Evolutionary conservation across 2,113 vertebrate genomes (phyloP).

Genomic region (Balaenoptera acutorostrata): DNA sequence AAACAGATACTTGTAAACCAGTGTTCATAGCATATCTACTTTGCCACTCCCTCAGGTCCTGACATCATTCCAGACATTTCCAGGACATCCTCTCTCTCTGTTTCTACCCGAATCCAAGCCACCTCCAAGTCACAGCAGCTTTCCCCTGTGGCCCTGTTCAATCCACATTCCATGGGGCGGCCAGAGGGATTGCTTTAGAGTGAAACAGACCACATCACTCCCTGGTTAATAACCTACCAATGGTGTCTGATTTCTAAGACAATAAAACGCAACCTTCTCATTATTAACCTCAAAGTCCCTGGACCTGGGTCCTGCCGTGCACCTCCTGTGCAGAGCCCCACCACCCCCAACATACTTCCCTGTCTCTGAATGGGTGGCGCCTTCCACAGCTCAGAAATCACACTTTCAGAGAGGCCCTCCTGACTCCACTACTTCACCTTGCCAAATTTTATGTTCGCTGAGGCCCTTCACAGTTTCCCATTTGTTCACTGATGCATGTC

Average conservation of each 20-base stretch:
- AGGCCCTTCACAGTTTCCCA: neutral
- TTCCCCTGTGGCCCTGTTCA: neutral
- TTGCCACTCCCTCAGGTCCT: neutral
- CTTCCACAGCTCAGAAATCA: neutral
- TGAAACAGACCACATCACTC: neutral
- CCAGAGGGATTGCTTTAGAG: neutral
- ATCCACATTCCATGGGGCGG: neutral
- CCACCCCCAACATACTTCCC: no score
- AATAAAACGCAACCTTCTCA: neutral
- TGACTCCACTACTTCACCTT: rapidly evolving
- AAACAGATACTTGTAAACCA: no score
- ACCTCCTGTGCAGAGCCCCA: neutral
- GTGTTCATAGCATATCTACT: no score
- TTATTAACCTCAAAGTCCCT: neutral
- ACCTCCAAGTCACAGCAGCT: neutral
- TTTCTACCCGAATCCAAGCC: neutral
- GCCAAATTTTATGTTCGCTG: rapidly evolving
- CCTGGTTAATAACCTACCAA: neutral
- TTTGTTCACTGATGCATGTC: neutral
- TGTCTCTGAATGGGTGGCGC: rapidly evolving
- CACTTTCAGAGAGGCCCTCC: neutral
- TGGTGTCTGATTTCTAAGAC: neutral
- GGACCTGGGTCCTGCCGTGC: rapidly evolving
- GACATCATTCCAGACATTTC: neutral
- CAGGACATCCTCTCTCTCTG: neutral